Evolutionary conservation across 2,888 invertebrate genomes (phyloP), one percentile per base, ranked within the genome.

Genomic region (Perizoma flavofasciatum): DNA sequence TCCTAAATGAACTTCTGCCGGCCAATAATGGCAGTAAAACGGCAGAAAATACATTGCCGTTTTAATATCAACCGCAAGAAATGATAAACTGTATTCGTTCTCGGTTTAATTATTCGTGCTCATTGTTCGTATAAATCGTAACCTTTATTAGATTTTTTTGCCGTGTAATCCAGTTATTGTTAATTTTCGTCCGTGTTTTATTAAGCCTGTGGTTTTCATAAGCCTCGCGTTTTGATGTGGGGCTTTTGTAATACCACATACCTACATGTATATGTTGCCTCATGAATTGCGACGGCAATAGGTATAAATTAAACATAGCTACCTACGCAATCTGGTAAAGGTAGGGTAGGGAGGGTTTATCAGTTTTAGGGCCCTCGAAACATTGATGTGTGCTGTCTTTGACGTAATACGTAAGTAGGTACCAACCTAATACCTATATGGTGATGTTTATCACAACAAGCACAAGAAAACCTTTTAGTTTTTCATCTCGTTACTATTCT

Each of bases 151-250:
- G 45, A 66, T 68, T 76, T 75, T 77, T 75, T 72, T 72, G 74
- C 71, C 54, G 66, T 69, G 78, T 82, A 79, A 85, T 78, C 78
- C 61, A 49, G 57, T 70, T 72, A 73, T 75, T 74, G 74, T 74
- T 71, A 54, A 54, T 47, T 55, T 62, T 61, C 49, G 49, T 43
- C 53, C n/a, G 22, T 22, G 52, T 50, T 68, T 71, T 64, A 64
- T 66, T 62, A 58, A 37, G 48, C 10, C n/a, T 37, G 46, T 48
- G 55, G 59, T 54, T 61, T 60, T 55, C 56, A 39, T 35, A 56
- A 51, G 61, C 60, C 66, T 61, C 67, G 59, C 37, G 33, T 49
- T 66, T 66, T 68, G 57, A 60, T 59, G 49, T 52, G 39, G 50
- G 10, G 4, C 9, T 9, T 48, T 9, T 34, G 34, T 10, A 7